Evolutionary conservation across 2,888 invertebrate genomes (phyloP).

Genomic region (Nomada flava): DNA sequence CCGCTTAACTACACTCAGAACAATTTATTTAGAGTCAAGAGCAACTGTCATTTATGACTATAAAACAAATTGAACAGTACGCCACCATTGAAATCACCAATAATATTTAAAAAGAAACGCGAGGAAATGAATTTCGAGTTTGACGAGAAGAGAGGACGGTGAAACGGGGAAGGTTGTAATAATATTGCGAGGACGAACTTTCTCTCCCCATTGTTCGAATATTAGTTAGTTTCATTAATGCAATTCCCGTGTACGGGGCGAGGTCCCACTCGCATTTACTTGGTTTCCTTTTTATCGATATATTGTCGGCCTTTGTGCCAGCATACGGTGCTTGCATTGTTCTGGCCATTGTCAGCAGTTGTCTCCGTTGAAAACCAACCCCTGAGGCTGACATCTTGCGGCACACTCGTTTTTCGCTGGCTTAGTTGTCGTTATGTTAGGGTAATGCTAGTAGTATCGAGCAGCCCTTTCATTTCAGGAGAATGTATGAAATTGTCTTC

Average conservation of each 20-base stretch:
- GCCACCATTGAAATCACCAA: background rate
- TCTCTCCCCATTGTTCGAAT: slow-evolving; percentile 72
- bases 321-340: slow-evolving; percentile 74
- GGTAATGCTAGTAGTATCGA: slow-evolving; percentile 51
- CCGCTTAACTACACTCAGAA: too few relatives aligned
- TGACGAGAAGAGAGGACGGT: background rate
- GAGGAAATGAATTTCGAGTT: background rate
- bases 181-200: slow-evolving; percentile 52
- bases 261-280: slow-evolving; percentile 76
- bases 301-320: slow-evolving; percentile 77
- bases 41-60: too few relatives aligned
- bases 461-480: slow-evolving; percentile 66
- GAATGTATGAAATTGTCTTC: background rate
- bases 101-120: background rate
- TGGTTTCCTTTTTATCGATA: slow-evolving; percentile 80
- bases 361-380: slow-evolving; percentile 70
- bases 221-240: slow-evolving; percentile 79
- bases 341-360: slow-evolving; percentile 72
- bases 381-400: slow-evolving; percentile 50
- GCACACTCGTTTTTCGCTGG: slow-evolving; percentile 53
- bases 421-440: slow-evolving; percentile 52
- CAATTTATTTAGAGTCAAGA: too few relatives aligned
- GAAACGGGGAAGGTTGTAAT: slow-evolving; percentile 9
- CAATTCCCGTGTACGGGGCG: slow-evolving; percentile 75
- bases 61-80: background rate